A percentile compares a stretch with the other conserved stretches of the same genome.
Conservation (phyloP, 2,888 invertebrate species). For the Ectropis crepuscularia region DNA sequence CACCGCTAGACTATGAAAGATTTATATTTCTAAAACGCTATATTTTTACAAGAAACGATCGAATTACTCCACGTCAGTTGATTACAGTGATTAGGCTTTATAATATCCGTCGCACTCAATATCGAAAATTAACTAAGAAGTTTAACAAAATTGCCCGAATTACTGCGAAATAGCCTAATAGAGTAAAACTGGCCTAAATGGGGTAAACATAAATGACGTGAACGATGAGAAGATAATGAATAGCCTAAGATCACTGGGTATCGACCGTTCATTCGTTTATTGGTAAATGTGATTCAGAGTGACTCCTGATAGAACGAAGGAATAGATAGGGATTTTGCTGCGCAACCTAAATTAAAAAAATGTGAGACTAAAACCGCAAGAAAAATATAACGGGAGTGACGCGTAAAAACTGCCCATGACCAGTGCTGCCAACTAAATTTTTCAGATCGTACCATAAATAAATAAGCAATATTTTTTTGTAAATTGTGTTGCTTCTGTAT, state of each 20-base stretch:
- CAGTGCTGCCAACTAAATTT: too few species aligned
- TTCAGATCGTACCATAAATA: too few species aligned
- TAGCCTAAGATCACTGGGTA: slow-evolving; percentile 13
- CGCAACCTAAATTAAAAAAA: too few species aligned
- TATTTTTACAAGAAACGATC: slow-evolving; percentile 29
- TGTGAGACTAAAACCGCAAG: too few species aligned
- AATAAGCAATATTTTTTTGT: too few species aligned
- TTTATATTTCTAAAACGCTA: background rate
- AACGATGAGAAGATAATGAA: slow-evolving; percentile 12
- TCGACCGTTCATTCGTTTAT: background rate
- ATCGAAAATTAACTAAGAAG: slow-evolving; percentile 13
- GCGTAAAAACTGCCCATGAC: too few species aligned
- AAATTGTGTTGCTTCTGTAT: too few species aligned
- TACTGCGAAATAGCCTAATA: slow-evolving; percentile 2
- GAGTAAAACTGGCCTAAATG: background rate
- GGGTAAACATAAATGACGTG: background rate
- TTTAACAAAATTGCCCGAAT: slow-evolving; percentile 12
- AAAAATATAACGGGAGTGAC: too few species aligned
- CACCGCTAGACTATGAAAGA: too few species aligned
- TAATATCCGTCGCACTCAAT: slow-evolving; percentile 7
- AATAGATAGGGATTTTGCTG: too few species aligned
- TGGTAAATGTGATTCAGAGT: background rate
- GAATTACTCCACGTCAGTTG: slow-evolving; percentile 1
- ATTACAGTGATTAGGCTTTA: slow-evolving; percentile 22
- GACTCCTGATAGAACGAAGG: too few species aligned